phyloP scores from a whole-genome alignment of 2,113 vertebrate genomes.

The Pholis gunnellus region DNA sequence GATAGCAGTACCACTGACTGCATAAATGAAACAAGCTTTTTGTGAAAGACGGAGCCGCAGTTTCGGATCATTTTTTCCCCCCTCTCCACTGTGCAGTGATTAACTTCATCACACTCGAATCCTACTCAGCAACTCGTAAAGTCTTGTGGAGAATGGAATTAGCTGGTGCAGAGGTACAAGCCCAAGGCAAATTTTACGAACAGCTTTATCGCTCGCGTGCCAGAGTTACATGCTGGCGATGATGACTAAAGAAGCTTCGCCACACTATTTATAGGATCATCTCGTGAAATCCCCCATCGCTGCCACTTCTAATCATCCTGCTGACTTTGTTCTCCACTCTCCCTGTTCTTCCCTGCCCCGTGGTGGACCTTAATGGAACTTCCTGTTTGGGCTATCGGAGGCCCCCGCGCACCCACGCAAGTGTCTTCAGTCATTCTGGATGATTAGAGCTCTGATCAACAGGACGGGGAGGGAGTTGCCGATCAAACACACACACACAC shows the following conservation, averaged over 20 bases:
- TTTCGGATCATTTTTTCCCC: neutral
- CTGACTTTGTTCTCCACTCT: conserved; percentile 54
- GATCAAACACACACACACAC: neutral
- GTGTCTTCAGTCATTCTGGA: neutral
- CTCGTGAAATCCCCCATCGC: conserved; percentile 44
- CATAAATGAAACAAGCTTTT: conserved; percentile 44
- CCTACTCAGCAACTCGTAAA: conserved; percentile 42
- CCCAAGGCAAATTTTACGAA: conserved; percentile 29
- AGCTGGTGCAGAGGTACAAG: conserved; percentile 53
- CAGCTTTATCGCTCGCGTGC: conserved; percentile 37
- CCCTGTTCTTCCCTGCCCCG: conserved; percentile 14
- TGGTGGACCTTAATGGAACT: conserved; percentile 23
- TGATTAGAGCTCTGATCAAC: conserved; percentile 6
- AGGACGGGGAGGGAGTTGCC: neutral
- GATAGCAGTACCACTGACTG: neutral
- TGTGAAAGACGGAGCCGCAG: conserved; percentile 10
- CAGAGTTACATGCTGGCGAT: conserved; percentile 12
- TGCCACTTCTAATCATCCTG: conserved; percentile 42
- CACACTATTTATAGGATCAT: conserved; percentile 62
- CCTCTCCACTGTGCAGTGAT: conserved; percentile 35
- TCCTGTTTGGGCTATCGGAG: conserved; percentile 41
- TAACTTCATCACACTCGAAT: conserved; percentile 58
- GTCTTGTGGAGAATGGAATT: conserved; percentile 59
- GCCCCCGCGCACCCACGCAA: neutral
- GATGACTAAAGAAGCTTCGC: conserved; percentile 52